Evolutionary conservation across 2,113 vertebrate species (phyloP).

Genomic region (Nothocercus nigrocapillus): DNA sequence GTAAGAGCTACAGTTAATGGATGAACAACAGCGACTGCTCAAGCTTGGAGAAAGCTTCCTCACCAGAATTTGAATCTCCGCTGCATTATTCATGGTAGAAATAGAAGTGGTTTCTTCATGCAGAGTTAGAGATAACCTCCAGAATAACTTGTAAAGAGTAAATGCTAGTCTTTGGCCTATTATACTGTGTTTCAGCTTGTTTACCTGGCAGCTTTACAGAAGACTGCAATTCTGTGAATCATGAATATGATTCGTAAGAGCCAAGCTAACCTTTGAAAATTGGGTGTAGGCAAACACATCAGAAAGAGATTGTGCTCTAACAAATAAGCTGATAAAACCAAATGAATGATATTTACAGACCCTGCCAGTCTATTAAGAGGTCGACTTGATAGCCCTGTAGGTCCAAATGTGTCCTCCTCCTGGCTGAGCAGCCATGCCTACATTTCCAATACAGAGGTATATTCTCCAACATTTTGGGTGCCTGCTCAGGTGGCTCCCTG

Average conservation of each 20-base stretch:
- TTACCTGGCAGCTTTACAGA: conserved; percentile 12
- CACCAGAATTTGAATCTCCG: conserved; percentile 16
- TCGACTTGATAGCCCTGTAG: background rate
- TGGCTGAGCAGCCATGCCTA: conserved; percentile 3
- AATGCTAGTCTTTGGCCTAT: background rate
- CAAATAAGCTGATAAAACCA: conserved; percentile 44
- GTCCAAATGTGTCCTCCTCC: background rate
- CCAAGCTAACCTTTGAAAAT: conserved; percentile 67
- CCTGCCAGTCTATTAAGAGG: conserved; percentile 13
- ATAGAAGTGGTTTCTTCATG: background rate
- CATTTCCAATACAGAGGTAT: background rate
- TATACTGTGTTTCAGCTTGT: background rate
- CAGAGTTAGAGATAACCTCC: background rate
- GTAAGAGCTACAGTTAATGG: conserved; percentile 33
- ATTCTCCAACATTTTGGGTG: background rate
- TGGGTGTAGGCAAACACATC: conserved; percentile 36
- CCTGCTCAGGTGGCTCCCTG: background rate
- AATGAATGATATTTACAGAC: conserved; percentile 36
- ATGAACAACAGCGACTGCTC: conserved; percentile 8
- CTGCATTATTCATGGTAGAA: background rate
- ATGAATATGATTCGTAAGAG: conserved; percentile 51
- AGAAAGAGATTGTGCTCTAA: conserved; percentile 35
- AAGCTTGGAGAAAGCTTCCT: conserved; percentile 12
- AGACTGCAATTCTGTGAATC: background rate
- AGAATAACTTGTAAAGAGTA: background rate